Base-by-base conservation (phyloP, 2,113 vertebrate species). In the Cheilinus undulatus region DNA sequence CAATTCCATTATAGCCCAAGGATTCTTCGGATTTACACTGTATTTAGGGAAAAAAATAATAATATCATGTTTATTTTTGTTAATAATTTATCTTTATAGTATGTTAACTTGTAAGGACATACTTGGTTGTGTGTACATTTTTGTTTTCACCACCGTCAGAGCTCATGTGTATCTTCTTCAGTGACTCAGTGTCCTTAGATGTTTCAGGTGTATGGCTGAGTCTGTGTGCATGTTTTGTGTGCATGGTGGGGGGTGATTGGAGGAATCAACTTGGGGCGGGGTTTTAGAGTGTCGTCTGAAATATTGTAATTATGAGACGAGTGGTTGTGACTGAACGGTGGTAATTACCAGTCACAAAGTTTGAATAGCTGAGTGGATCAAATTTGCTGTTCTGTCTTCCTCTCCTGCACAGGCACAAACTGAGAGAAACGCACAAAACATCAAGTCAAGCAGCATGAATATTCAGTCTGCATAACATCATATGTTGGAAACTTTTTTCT, bases 261-360 rank as follows among this genome's bases (percentile, higher is more conserved):
- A 54, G 51, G 56, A 70, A 54, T 70, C 50, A 34, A 15, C 64
- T 76, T 13, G n/a, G 82, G 67, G 1, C 24, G 64, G 36, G 64
- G 71, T 68, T 27, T 81, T 76, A 26, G 71, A 83, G 76, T 64
- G 64, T 52, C 2, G 7, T 68, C 56, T 78, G 68, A 79, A 81
- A 79, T 71, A 71, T 61, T 76, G 54, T 53, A 70, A 76, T 63
- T 73, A 76, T 54, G 28, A 74, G 56, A 46, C 2, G n/a, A 76
- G 66, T 60, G 69, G 52, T 70, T 3, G 12, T 28, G 70, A 63
- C 56, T 10, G 12, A 75, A 72, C 42, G 1, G 51, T 23, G 13
- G 72, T 48, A 77, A 77, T 68, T 76, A 63, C 3, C 28, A 61
- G 63, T 72, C 61, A 36, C 61, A 45, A 59, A 73, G 54, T 67